Evolutionary conservation across 2,113 vertebrate genomes (phyloP), one percentile per base, ranked within the genome.

Genomic region (Pardalotus punctatus): DNA sequence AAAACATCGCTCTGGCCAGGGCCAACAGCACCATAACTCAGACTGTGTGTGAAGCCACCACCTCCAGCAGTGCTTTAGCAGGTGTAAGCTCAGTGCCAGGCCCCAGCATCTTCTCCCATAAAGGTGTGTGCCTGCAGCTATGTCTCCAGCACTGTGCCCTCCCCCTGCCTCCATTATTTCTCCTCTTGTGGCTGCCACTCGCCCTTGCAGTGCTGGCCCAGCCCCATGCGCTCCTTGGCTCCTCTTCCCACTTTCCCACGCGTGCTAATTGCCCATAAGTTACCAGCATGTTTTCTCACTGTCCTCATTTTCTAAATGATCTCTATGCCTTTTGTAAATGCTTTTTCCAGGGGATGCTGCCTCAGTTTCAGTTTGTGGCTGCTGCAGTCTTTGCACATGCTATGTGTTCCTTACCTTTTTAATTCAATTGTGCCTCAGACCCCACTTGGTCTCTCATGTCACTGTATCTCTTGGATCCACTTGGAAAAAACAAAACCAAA

Each of bases 91-190:
- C 28, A n/a, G 29, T 27, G 23, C 18, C 17, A 22, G 19, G 12
- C 13, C 31, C 47, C 45, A 76, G 35, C 1, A 1, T 24, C 47
- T 28, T 14, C n/a, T 29, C 50, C 40, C 2, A 0, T 15, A 17
- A 20, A 47, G 12, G 3, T 3, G 12, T 42, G 29, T 54, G 50
- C 14, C 45, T 53, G 16, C 1, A 27, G 16, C 17, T 0, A 0
- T n/a, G 22, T n/a, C 33, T 36, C 40, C 73, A 69, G 11, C 16
- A 16, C 36, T 1, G 1, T 47, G 14, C 4, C 11, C 25, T 66
- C 28, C 14, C 18, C 16, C n/a, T 15, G 1, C 10, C 27, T n/a
- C 3, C 7, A 5, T 11, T 16, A 1, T 53, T 89, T 31, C 35
- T 81, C 23, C 9, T 18, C 6, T 5, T 2, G 3, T 2, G 4